A percentile compares a stretch with the other conserved stretches of the same genome.
Conservation (phyloP, 2,888 invertebrate genomes). For the Heliconius sara region DNA sequence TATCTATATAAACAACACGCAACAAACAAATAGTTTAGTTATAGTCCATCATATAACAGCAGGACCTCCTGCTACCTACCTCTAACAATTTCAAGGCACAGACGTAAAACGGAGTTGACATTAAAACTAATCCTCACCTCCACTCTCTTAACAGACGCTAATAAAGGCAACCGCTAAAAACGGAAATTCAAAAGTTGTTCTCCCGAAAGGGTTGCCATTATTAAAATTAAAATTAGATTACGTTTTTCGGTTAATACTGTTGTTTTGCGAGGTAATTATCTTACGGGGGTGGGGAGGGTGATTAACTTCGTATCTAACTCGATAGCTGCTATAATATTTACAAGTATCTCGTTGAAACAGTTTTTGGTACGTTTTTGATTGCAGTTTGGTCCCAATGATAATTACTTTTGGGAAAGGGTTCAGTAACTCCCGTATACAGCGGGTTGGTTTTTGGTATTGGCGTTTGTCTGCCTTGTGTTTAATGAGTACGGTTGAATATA, state of each 20-base stretch:
- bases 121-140: constrained; percentile 43
- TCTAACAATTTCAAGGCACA: background rate
- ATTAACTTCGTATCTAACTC: constrained; percentile 72
- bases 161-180: constrained; percentile 56
- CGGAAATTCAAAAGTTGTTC: constrained; percentile 61
- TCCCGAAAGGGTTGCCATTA: constrained; percentile 69
- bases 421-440: constrained; percentile 57
- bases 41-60: background rate
- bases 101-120: constrained; percentile 35
- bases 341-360: constrained; percentile 73
- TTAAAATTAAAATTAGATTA: constrained; percentile 81
- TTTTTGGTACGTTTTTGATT: constrained; percentile 82
- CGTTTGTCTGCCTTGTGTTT: background rate
- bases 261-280: constrained; percentile 74
- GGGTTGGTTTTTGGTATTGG: constrained; percentile 49
- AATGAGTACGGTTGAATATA: background rate
- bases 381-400: constrained; percentile 78
- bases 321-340: constrained; percentile 78
- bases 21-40: background rate
- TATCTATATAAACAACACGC: background rate
- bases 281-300: constrained; percentile 60
- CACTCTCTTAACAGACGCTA: constrained; percentile 51
- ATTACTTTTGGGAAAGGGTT: constrained; percentile 82
- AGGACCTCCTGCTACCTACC: no score
- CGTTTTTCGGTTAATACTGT: constrained; percentile 73